phyloP scores from a whole-genome alignment of 2,113 vertebrate species.

The Pollimyrus isidori region DNA sequence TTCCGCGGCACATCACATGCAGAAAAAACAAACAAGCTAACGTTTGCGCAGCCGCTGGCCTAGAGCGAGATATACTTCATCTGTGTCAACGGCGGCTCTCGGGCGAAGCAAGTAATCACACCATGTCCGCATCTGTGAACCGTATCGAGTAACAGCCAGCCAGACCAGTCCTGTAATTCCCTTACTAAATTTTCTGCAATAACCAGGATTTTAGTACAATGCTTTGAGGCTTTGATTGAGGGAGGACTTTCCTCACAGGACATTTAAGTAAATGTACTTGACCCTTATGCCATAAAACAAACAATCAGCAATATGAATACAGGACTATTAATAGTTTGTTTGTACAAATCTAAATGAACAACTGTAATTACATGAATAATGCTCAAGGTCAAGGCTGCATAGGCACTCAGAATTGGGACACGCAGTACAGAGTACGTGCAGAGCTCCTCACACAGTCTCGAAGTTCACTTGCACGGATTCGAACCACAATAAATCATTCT shows the following conservation, averaged over 20 bases:
- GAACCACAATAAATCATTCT: not conserved
- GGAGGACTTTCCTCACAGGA: not conserved
- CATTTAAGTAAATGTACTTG: not conserved
- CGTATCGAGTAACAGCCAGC: not conserved
- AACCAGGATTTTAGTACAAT: not conserved
- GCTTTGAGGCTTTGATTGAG: not conserved
- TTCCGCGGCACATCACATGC: not conserved
- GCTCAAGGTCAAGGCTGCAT: not conserved
- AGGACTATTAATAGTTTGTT: not conserved
- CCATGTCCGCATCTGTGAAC: not conserved
- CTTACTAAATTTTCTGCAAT: not conserved
- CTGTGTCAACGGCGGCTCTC: not conserved
- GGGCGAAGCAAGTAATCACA: not conserved
- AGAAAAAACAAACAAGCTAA: not conserved
- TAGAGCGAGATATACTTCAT: not conserved
- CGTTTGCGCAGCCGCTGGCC: not conserved
- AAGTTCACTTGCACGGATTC: not conserved
- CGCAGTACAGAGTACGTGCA: not conserved
- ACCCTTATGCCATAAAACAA: not conserved
- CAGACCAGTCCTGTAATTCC: not conserved
- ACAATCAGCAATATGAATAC: not conserved
- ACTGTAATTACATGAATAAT: conserved; percentile 9
- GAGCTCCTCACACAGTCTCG: not conserved
- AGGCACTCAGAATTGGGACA: not conserved
- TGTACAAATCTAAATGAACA: not conserved